Conservation (phyloP, 1,140 invertebrate genomes). For the Lucilia sericata region DNA sequence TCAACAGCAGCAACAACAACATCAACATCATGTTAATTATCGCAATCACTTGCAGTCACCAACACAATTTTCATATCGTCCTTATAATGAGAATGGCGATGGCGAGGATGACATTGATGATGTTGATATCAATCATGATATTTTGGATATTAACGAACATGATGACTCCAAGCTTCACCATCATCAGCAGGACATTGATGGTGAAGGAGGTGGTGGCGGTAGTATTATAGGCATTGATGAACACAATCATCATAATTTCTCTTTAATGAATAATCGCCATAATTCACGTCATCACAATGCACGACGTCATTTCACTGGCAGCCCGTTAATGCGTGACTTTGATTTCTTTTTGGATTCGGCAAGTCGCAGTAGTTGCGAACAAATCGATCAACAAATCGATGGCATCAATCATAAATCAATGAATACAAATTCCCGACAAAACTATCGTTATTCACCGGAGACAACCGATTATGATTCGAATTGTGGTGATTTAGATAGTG, state of each 20-base stretch:
- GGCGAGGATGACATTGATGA: slow-evolving; percentile 45
- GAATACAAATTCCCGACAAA: slow-evolving; percentile 55
- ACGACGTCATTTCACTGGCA: slow-evolving; percentile 60
- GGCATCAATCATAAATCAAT: slow-evolving; percentile 65
- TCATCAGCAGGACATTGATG: slow-evolving; percentile 38
- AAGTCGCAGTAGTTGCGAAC: slow-evolving; percentile 64
- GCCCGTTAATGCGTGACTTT: slow-evolving; percentile 64
- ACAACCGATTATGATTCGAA: slow-evolving; percentile 95
- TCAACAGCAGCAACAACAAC: slow-evolving; percentile 41
- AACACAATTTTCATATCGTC: slow-evolving; percentile 38
- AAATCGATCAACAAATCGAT: slow-evolving; percentile 58
- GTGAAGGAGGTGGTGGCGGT: neutral
- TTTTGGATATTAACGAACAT: slow-evolving; percentile 30
- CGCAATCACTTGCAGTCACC: slow-evolving; percentile 33
- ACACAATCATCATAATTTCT: slow-evolving; percentile 45
- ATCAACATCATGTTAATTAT: slow-evolving; percentile 30
- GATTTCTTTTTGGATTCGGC: slow-evolving; percentile 67
- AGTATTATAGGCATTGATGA: slow-evolving; percentile 24
- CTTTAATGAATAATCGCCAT: slow-evolving; percentile 35
- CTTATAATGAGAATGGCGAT: slow-evolving; percentile 52
- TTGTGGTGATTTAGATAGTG: slow-evolving; percentile 84
- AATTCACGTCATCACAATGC: slow-evolving; percentile 47
- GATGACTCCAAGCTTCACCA: slow-evolving; percentile 25
- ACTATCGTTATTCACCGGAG: slow-evolving; percentile 91
- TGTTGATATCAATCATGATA: slow-evolving; percentile 14